phyloP scores from a whole-genome alignment of 1,140 invertebrate species.

The Drosophila simulans region DNA sequence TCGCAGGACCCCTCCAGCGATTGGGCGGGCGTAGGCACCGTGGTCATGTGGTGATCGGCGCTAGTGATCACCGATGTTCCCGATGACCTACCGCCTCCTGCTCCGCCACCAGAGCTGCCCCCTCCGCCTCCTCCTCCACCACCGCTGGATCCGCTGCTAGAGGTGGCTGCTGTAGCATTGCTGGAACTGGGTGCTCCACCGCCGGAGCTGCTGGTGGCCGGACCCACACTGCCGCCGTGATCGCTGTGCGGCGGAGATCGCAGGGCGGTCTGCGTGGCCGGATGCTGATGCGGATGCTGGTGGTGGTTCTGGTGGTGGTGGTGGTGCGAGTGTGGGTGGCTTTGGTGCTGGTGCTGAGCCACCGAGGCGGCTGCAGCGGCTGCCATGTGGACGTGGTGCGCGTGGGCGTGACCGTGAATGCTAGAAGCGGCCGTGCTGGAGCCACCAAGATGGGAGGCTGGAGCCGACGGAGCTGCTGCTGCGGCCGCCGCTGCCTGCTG shows the following conservation, averaged over 20 bases:
- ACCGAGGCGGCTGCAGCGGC: slow-evolving; percentile 61
- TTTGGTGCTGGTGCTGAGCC: slow-evolving; percentile 68
- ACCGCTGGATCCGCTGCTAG: slow-evolving; percentile 71
- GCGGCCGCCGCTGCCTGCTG: slow-evolving; percentile 39
- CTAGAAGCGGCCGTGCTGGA: slow-evolving; percentile 22
- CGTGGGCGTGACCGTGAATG: slow-evolving; percentile 58
- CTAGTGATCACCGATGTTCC: slow-evolving; percentile 67
- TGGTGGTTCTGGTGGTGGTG: slow-evolving; percentile 35
- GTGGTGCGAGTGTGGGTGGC: slow-evolving; percentile 63
- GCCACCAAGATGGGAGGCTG: slow-evolving; percentile 59
- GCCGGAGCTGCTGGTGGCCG: slow-evolving; percentile 56
- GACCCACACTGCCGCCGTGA: slow-evolving; percentile 55
- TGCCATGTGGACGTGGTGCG: slow-evolving; percentile 65
- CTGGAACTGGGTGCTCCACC: slow-evolving; percentile 70
- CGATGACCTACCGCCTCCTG: slow-evolving; percentile 14
- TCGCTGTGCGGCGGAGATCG: slow-evolving; percentile 72
- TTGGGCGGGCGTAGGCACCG: slow-evolving; percentile 79
- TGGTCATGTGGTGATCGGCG: slow-evolving; percentile 75
- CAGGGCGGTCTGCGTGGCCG: slow-evolving; percentile 60
- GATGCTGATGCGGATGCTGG: slow-evolving; percentile 62
- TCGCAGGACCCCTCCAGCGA: slow-evolving; percentile 83
- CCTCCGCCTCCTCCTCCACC: slow-evolving; percentile 19
- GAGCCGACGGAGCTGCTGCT: slow-evolving; percentile 24
- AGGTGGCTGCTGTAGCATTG: slow-evolving; percentile 81
- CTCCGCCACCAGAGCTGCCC: slow-evolving; percentile 2